phyloP scores from a whole-genome alignment of 2,888 invertebrate genomes.

The Drosophila aldrichi region DNA sequence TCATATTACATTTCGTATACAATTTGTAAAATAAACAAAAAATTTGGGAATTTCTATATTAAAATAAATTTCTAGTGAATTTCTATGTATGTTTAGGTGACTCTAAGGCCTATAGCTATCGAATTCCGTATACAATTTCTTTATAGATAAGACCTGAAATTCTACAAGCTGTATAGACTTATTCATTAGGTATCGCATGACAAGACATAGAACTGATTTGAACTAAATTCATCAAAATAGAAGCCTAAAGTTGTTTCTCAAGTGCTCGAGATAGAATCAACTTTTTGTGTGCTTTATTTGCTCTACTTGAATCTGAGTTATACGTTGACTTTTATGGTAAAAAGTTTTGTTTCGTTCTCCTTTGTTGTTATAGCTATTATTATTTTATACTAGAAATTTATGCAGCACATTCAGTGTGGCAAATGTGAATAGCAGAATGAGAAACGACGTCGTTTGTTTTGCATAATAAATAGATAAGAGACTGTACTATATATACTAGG shows the following conservation, averaged over 20 bases:
- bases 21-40: background rate
- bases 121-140: background rate
- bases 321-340: constrained; percentile 37
- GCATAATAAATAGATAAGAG: constrained; percentile 56
- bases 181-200: constrained; percentile 5
- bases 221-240: constrained; percentile 18
- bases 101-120: background rate
- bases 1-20: background rate
- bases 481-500: constrained; percentile 6
- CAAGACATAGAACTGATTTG: background rate
- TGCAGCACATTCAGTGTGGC: constrained; percentile 41
- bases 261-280: constrained; percentile 43
- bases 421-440: constrained; percentile 27
- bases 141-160: background rate
- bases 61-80: background rate
- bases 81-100: background rate
- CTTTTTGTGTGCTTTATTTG: constrained; percentile 32
- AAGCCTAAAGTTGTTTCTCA: constrained; percentile 16
- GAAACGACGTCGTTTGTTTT: constrained; percentile 56
- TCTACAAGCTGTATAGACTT: background rate
- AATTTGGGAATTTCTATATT: background rate
- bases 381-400: constrained; percentile 45
- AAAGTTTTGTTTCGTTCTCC: constrained; percentile 47
- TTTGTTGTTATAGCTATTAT: constrained; percentile 30
- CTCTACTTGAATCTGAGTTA: constrained; percentile 39